These are phyloP conservation scores for Polyploca ridens DNA, from an alignment of 2,888 invertebrate genomes.

Conservation along the genomic window DNA sequence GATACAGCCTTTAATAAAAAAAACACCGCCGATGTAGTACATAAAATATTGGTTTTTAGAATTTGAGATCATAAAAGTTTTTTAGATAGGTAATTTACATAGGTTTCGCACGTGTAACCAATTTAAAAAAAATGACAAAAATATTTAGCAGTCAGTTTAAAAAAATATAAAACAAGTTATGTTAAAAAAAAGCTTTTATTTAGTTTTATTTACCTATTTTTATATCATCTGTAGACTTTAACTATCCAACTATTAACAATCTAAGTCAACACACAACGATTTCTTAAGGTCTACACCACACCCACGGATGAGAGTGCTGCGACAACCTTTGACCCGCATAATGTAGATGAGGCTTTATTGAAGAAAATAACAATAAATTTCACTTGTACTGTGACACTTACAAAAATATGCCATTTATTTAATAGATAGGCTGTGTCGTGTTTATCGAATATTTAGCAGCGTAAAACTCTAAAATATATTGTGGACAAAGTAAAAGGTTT, in stretches of 20 bases:
- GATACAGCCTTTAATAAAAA: constrained; percentile 47
- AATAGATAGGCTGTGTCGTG: not conserved
- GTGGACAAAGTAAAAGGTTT: not conserved
- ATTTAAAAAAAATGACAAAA: not conserved
- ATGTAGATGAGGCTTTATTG: constrained; percentile 3
- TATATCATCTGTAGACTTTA: not conserved
- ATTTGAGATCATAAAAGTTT: constrained; percentile 16
- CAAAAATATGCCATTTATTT: constrained; percentile 1
- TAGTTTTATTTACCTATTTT: no score
- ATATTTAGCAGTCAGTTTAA: not conserved
- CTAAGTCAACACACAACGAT: not conserved
- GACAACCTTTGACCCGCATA: constrained; percentile 6
- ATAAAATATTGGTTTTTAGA: constrained; percentile 29
- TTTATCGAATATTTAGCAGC: not conserved
- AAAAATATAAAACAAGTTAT: no score
- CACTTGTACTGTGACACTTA: not conserved
- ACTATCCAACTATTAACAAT: not conserved
- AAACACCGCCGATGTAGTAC: constrained; percentile 21
- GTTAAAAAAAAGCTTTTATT: no score
- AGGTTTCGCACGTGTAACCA: not conserved
- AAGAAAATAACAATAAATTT: constrained; percentile 8
- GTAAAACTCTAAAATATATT: not conserved
- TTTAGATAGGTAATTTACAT: not conserved
- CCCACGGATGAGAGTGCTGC: constrained; percentile 4
- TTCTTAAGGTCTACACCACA: not conserved